Base-by-base conservation (phyloP, 2,888 invertebrate genomes). In the Anticlea derivata region DNA sequence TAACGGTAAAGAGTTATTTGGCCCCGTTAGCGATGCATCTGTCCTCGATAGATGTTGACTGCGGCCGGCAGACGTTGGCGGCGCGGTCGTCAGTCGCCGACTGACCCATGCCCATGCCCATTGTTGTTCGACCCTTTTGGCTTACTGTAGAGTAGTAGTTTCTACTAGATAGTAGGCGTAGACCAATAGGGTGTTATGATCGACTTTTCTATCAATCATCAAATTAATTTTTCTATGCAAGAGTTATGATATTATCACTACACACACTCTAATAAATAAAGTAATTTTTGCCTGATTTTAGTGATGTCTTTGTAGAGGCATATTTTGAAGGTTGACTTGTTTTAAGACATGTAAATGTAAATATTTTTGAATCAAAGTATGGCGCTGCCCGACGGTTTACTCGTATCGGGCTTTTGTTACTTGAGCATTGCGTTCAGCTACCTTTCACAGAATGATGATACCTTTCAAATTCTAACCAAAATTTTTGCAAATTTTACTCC, bases 11-110 rank as follows among this genome's bases (percentile, higher is more conserved):
- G 80, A 86, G 78, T 90, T 90, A 86, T 90, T 90, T 91, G 89
- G 88, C 91, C 91, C 91, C 90, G 89, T 89, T 91, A 91, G 91
- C 89, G 87, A 88, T 90, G 91, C 91, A 91, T 91, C 89, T 88
- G 90, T 91, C 91, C 89, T 82, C 75, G 88, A 89, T 86, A 88
- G 88, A 86, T 84, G 87, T 75, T 57, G 81, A 70, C 76, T 70
- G 78, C 78, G 75, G 73, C 68, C 70, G 58, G 66, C 65, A 64
- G 65, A 70, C 64, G 63, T 66, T 68, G 69, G 62, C 68, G 73
- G 75, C 69, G 71, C 67, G 65, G 68, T 60, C 64, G 63, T 60
- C 72, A 66, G 63, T 68, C 68, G 68, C 73, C 75, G 80, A 74
- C 66, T 57, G 66, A 47, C 48, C 59, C 66, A 54, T 65, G 74